Evolutionary conservation across 2,113 vertebrate genomes (phyloP).

Genomic region (Marmota monax): DNA sequence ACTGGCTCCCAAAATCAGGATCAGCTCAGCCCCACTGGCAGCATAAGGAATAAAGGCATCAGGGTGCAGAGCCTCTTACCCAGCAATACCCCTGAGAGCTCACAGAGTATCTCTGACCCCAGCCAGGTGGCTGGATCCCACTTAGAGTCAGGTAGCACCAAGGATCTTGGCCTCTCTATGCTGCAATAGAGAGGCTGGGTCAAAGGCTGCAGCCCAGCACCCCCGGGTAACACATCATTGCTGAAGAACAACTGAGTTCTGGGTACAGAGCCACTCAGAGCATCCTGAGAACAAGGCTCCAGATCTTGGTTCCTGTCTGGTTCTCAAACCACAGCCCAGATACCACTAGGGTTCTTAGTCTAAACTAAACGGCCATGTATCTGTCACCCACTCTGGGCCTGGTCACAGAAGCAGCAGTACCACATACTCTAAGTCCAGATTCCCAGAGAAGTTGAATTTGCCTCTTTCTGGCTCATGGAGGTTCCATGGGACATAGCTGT

Average conservation of each 20-base stretch:
- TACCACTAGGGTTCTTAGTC: accelerated
- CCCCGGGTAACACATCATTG: accelerated
- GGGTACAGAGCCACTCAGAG: not conserved
- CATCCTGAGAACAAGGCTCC: not conserved
- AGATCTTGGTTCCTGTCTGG: not conserved
- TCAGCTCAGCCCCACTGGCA: too few relatives aligned
- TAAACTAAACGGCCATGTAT: not conserved
- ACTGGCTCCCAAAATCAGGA: not conserved
- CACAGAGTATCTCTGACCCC: not conserved
- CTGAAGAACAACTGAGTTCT: too few relatives aligned
- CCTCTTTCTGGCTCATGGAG: constrained; percentile 94
- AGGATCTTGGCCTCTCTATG: not conserved
- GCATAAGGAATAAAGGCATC: not conserved
- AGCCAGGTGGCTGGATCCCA: not conserved
- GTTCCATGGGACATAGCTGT: constrained; percentile 93
- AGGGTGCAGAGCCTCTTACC: not conserved
- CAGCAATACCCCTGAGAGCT: too few relatives aligned
- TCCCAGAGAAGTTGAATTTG: constrained; percentile 92
- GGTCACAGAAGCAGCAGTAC: not conserved
- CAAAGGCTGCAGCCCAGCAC: not conserved
- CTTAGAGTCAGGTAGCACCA: not conserved
- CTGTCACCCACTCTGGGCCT: not conserved
- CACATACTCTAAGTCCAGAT: constrained; percentile 94
- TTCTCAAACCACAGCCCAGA: not conserved
- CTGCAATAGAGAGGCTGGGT: accelerated